phyloP scores from a whole-genome alignment of 2,888 invertebrate species.

The Arctia plantaginis region DNA sequence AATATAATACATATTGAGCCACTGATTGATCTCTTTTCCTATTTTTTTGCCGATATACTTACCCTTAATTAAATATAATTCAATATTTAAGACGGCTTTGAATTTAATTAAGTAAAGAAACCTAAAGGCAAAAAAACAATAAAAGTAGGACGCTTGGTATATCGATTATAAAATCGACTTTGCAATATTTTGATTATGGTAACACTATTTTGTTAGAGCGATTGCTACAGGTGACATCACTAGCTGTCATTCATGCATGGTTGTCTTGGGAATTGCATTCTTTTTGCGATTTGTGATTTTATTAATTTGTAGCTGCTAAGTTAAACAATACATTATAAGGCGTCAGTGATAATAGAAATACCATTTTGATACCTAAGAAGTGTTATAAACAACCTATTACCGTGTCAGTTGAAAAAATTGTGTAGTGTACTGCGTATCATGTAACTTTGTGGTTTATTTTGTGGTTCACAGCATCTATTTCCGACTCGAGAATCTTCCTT shows the following conservation, averaged over 20 bases:
- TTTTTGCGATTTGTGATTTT: slow-evolving; percentile 49
- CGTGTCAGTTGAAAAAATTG: slow-evolving; percentile 67
- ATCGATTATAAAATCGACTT: background rate
- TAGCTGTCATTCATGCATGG: slow-evolving; percentile 57
- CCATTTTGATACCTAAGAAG: slow-evolving; percentile 41
- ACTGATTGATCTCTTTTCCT: no score
- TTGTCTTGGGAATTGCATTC: slow-evolving; percentile 59
- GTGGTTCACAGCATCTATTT: slow-evolving; percentile 76
- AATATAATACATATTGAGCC: no score
- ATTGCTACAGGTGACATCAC: background rate
- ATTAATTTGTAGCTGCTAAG: slow-evolving; percentile 38
- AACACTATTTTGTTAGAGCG: background rate
- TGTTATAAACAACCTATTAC: slow-evolving; percentile 46
- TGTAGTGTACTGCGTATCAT: slow-evolving; percentile 73
- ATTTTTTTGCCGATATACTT: background rate
- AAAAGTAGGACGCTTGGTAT: background rate
- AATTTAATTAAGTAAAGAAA: background rate
- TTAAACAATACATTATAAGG: slow-evolving; percentile 49
- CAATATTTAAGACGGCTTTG: background rate
- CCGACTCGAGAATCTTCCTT: slow-evolving; percentile 62
- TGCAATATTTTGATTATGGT: background rate
- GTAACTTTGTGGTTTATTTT: slow-evolving; percentile 82
- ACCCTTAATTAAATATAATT: no score
- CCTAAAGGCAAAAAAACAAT: background rate
- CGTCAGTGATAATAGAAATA: slow-evolving; percentile 44